Base-by-base conservation (phyloP, 2,113 vertebrate genomes). In the Cebidichthys violaceus region DNA sequence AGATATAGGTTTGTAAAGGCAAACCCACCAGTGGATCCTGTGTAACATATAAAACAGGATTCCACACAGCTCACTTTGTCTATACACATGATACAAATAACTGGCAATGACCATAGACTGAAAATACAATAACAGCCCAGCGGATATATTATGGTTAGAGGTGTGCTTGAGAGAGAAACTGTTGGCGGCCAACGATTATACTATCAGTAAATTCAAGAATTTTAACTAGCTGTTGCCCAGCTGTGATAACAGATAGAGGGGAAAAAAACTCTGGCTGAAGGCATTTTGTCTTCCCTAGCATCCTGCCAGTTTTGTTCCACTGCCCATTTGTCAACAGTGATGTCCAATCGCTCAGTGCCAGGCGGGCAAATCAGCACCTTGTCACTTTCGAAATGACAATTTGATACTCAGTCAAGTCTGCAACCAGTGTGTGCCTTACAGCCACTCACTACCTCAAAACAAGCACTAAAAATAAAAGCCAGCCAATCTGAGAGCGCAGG, bases 281-380 rank as follows among this genome's bases (percentile, higher is more conserved):
- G 94, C 92, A 96, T 97, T 96, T 95, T 89, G 90, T 94, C 96
- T 94, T 94, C 93, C 88, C 93, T 88, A 93, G 92, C 91, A 92
- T 93, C 91, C 90, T 95, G 96, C 95, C 90, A 91, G 95, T 95
- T 96, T 94, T 93, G 94, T 93, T 94, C 94, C 94, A 74, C 89
- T 94, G 92, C 94, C 94, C 93, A 92, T 97, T 97, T 97, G 96
- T 97, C 95, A 96, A 94, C 91, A 94, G 95, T 96, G 95, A 96
- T 90, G 91, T 94, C 96, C 96, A 94, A 94, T 97, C 96, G 94
- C 94, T 96, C 96, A 96, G 93, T 95, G 95, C 93, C 94, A 91
- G 94, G 0, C 52, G 90, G 94, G 88, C 92, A 94, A 95, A 95
- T 96, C 83, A 94, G 92, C 93, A 92, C 93, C 94, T 93, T 94